Evolutionary conservation across 2,113 vertebrate species (phyloP), one percentile per base, ranked within the genome.

Genomic region (Ploceus nigricollis): DNA sequence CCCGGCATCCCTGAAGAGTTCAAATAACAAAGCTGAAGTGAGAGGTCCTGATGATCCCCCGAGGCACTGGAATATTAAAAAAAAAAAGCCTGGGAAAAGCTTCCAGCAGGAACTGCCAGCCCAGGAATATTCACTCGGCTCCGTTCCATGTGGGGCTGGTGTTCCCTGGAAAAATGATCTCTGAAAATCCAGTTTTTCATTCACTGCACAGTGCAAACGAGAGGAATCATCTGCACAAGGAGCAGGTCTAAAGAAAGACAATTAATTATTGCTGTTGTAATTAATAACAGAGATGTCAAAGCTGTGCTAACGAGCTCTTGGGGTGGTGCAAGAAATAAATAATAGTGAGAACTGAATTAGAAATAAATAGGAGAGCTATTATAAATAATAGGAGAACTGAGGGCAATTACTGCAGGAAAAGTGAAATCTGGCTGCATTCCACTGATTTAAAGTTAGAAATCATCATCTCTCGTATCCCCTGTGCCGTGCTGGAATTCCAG

Each of bases 71-170:
- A 16, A 60, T 64, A 37, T 79, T 58, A 3, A 75, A 76, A 75
- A 4, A 75, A 75, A 71, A 15, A 39, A 25, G 10, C 44, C 27
- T 39, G 61, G 69, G 53, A 84, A 84, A 76, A 81, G 30, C n/a
- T 51, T 84, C 65, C 39, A 39, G 30, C 40, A 27, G 70, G 35
- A 87, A 6, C 5, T 6, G 9, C 47, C 57, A 54, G 58, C 53
- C 40, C 70, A 1, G 40, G 5, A 61, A 70, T 4, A 19, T 25
- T 44, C 4, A 0, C 45, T 24, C 8, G 13, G 16, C 19, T 51
- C 39, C n/a, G 3, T 20, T 18, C 11, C 22, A 1, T 1, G 14
- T 7, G 13, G 22, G 0, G 22, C 45, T 12, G 8, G 0, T 1
- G 48, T 6, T 72, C 64, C 48, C 33, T 9, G 56, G 56, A 50